Conservation (phyloP, 2,888 invertebrate genomes). For the Sinohyriopsis cumingii region DNA sequence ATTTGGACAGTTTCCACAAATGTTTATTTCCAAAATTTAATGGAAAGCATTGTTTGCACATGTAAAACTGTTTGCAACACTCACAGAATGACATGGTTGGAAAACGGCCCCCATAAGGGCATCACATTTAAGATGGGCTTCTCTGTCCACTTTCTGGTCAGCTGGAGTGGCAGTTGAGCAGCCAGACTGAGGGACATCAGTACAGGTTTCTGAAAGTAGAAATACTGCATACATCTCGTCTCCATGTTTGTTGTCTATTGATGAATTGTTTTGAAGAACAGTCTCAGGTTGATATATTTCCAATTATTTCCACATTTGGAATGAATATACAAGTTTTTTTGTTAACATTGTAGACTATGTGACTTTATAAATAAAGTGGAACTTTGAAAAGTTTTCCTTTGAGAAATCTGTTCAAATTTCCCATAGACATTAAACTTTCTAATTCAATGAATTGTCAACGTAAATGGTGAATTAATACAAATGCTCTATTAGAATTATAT, state of each 20-base stretch:
- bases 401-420: no score
- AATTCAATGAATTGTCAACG: no score
- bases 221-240: no score
- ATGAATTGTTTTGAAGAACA: not conserved
- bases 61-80: constrained; percentile 4
- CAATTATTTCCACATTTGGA: not conserved
- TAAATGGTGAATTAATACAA: no score
- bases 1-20: no score
- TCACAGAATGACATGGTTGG: constrained; percentile 53
- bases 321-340: not conserved
- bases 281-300: not conserved
- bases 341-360: not conserved
- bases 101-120: constrained; percentile 44
- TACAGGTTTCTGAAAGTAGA: constrained; percentile 38
- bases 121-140: constrained; percentile 42
- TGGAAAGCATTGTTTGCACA: no score
- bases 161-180: constrained; percentile 25
- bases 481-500: no score
- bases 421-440: no score
- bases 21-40: no score
- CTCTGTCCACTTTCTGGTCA: constrained; percentile 16
- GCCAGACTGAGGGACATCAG: constrained; percentile 44
- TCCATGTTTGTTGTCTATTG: not conserved
- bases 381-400: no score
- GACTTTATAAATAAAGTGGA: no score